A percentile compares a stretch with the other conserved stretches of the same genome.
These are phyloP conservation scores for Eulemur albifrons DNA, from an alignment of 2,797 vertebrate species.

Conservation along the genomic window DNA sequence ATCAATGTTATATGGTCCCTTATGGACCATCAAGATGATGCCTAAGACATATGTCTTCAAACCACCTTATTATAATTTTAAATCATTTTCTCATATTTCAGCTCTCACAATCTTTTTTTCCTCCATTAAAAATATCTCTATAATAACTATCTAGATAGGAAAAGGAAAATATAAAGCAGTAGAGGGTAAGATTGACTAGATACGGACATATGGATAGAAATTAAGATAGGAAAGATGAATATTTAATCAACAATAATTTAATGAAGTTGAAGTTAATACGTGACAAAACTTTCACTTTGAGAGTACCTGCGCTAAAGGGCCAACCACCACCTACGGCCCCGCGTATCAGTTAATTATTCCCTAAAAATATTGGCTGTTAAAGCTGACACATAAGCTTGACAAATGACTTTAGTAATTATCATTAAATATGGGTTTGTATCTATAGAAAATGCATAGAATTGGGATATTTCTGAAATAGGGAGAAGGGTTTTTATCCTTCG, in stretches of 20 bases:
- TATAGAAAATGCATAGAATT: neutral
- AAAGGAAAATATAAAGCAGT: neutral
- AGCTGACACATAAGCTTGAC: neutral
- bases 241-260: neutral
- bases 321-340: neutral
- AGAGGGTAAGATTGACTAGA: neutral
- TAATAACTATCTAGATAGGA: neutral
- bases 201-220: neutral
- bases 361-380: neutral
- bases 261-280: neutral
- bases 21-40: neutral
- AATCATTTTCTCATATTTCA: neutral
- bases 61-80: neutral
- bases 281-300: neutral
- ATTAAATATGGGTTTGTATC: neutral
- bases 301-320: neutral
- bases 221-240: neutral
- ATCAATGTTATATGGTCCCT: neutral
- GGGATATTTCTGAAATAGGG: neutral
- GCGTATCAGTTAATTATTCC: neutral
- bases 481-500: neutral
- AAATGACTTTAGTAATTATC: neutral
- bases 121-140: neutral
- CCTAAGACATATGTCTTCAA: neutral
- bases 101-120: neutral